Percentiles rank a stretch among this genome's conserved stretches.
These are phyloP conservation scores for Caenorhabditis panamensis DNA, from an alignment of 2,888 invertebrate genomes.

Conservation along the genomic window DNA sequence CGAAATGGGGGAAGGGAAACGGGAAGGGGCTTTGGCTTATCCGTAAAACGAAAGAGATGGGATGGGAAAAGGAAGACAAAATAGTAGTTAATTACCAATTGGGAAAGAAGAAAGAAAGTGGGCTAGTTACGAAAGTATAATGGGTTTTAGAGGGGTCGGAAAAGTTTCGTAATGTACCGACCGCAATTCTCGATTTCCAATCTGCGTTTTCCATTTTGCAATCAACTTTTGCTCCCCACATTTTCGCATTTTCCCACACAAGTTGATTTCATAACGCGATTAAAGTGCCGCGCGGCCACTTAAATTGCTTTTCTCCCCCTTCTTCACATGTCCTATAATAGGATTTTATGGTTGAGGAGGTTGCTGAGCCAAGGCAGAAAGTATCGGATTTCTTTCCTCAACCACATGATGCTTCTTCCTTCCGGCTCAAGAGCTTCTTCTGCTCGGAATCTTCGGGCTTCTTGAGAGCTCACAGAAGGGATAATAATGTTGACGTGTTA, in stretches of 20 bases:
- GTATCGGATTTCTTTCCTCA: conserved; percentile 28
- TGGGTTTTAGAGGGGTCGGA: not conserved
- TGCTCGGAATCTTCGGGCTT: too few species aligned
- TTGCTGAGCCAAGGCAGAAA: too few species aligned
- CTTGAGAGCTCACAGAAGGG: not conserved
- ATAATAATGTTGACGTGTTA: conserved; percentile 39
- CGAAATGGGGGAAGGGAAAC: conserved; percentile 5
- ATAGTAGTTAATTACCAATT: conserved; percentile 9
- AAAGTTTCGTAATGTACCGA: too few species aligned
- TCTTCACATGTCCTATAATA: conserved; percentile 17
- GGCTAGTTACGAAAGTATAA: not conserved
- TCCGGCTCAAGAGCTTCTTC: conserved; percentile 14
- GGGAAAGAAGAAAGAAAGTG: conserved; percentile 1
- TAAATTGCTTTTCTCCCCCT: conserved; percentile 38
- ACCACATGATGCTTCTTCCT: conserved; percentile 34
- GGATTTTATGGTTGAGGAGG: conserved; percentile 29
- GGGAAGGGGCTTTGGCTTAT: not conserved
- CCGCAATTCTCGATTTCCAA: too few species aligned
- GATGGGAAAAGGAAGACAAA: not conserved
- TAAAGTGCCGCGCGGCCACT: conserved; percentile 33
- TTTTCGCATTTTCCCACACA: conserved; percentile 14
- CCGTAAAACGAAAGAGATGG: not conserved
- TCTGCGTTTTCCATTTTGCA: too few species aligned
- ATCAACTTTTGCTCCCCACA: too few species aligned
- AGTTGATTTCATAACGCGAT: conserved; percentile 51